Evolutionary conservation across 2,888 invertebrate genomes (phyloP).

Genomic region (Scrobipalpa atriplicella): DNA sequence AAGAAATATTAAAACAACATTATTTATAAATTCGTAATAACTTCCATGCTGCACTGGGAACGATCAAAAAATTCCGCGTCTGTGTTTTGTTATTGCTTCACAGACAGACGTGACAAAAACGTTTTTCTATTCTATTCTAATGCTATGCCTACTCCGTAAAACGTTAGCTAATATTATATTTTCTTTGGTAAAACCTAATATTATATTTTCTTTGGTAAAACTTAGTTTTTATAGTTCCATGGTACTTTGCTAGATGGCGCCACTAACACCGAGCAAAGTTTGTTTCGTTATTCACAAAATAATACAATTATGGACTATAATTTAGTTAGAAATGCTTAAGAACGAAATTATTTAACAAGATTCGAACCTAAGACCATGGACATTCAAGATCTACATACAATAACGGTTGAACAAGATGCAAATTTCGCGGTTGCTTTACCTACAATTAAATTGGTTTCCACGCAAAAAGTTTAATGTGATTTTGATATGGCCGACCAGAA

Average conservation of each 20-base stretch:
- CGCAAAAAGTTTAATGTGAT: background rate
- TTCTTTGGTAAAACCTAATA: background rate
- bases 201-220: too few relatives aligned
- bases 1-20: too few relatives aligned
- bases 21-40: too few relatives aligned
- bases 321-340: background rate
- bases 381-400: background rate
- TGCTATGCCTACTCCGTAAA: too few relatives aligned
- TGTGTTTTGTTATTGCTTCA: too few relatives aligned
- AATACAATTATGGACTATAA: background rate
- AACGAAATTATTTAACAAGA: background rate
- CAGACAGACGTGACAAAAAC: too few relatives aligned
- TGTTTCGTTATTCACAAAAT: background rate
- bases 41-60: too few relatives aligned
- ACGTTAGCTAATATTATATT: too few relatives aligned
- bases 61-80: too few relatives aligned
- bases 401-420: slow-evolving; percentile 11
- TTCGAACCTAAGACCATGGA: background rate
- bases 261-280: background rate
- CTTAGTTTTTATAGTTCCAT: background rate
- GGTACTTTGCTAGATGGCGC: background rate
- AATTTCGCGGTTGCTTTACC: slow-evolving; percentile 7
- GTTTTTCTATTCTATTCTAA: too few relatives aligned
- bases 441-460: background rate
- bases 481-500: background rate